phyloP scores from a whole-genome alignment of 2,888 invertebrate genomes.

The Stegana nigrithorax region DNA sequence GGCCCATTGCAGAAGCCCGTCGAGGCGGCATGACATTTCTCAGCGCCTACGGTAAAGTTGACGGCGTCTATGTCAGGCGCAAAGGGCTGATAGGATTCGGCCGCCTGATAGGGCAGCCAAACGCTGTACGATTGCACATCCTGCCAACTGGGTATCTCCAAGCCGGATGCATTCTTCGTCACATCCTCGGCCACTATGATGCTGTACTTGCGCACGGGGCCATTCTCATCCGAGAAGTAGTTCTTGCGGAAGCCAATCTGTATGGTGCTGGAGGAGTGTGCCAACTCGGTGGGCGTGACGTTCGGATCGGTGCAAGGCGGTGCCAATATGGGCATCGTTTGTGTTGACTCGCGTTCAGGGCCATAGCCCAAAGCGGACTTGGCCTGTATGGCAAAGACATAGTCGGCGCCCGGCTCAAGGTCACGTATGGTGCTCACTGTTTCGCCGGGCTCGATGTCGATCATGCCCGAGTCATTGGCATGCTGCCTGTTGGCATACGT shows the following conservation, averaged over 20 bases:
- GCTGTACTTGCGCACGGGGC: conserved; percentile 83
- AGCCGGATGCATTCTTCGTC: conserved; percentile 80
- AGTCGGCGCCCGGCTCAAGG: conserved; percentile 82
- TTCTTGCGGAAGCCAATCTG: conserved; percentile 88
- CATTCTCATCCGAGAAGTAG: conserved; percentile 89
- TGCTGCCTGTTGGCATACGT: conserved; percentile 76
- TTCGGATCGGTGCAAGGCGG: conserved; percentile 78
- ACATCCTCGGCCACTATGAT: conserved; percentile 92
- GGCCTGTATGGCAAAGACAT: conserved; percentile 85
- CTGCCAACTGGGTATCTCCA: conserved; percentile 91
- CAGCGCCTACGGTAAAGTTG: conserved; percentile 87
- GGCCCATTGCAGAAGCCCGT: conserved; percentile 95
- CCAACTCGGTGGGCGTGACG: conserved; percentile 81
- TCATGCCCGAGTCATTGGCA: conserved; percentile 74
- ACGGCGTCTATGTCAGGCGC: conserved; percentile 80
- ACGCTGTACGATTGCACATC: conserved; percentile 89
- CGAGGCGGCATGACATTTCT: conserved; percentile 81
- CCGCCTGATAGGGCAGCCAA: conserved; percentile 95
- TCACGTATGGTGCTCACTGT: conserved; percentile 77
- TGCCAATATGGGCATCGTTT: conserved; percentile 87
- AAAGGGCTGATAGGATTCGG: conserved; percentile 91
- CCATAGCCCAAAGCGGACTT: conserved; percentile 86
- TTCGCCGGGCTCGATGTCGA: conserved; percentile 74
- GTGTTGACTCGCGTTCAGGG: conserved; percentile 77
- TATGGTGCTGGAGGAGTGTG: conserved; percentile 77